A percentile compares a stretch with the other conserved stretches of the same genome.
Evolutionary conservation across 1,140 invertebrate species (phyloP).

Genomic region (Drosophila jambulina): DNA sequence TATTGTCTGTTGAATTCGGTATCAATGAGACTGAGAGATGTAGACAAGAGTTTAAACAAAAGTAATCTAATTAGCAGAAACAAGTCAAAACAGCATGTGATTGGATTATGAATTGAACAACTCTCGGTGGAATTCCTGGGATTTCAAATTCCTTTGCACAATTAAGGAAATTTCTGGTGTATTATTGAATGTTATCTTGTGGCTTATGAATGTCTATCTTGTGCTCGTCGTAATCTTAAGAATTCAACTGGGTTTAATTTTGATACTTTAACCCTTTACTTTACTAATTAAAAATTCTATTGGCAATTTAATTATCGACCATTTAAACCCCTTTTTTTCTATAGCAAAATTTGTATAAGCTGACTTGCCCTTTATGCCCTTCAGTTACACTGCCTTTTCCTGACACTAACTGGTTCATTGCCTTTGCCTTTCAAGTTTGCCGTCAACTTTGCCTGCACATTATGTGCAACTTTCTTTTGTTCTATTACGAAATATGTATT

Average conservation of each 20-base stretch:
- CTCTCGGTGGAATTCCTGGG: neutral
- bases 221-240: too few relatives aligned
- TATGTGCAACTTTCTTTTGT: conserved; percentile 47
- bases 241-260: neutral
- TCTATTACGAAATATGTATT: conserved; percentile 35
- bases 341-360: conserved; percentile 1
- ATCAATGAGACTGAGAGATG: conserved; percentile 14
- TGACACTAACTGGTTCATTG: conserved; percentile 47
- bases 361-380: conserved; percentile 2
- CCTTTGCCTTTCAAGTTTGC: conserved; percentile 31
- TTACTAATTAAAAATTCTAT: neutral
- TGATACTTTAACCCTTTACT: neutral
- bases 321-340: neutral
- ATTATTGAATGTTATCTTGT: neutral
- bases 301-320: neutral
- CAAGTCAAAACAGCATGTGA: conserved; percentile 21
- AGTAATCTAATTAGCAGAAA: conserved; percentile 38
- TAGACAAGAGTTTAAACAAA: conserved; percentile 11
- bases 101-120: conserved; percentile 21
- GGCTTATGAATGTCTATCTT: neutral
- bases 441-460: conserved; percentile 23
- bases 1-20: conserved; percentile 32
- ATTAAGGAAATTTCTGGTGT: neutral
- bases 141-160: conserved; percentile 4
- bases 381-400: conserved; percentile 6